Evolutionary conservation across 2,113 vertebrate species (phyloP), one percentile per base, ranked within the genome.

Genomic region (Tinamus guttatus): DNA sequence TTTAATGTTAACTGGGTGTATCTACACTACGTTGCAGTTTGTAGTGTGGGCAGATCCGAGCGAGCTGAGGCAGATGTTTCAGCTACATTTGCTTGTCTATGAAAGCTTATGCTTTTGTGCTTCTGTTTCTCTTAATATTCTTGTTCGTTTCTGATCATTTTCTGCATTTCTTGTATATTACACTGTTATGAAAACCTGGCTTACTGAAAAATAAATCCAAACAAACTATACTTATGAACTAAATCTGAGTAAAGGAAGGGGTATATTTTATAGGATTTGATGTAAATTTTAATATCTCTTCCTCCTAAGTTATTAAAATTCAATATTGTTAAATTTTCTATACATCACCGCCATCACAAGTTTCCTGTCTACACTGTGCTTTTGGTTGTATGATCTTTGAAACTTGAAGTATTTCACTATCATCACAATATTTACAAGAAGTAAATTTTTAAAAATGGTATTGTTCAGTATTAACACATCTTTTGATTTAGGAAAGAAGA

Each of bases 401-500:
- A 95, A 85, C 73, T 79, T 96, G 43, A 95, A 97, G 60, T 97
- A 79, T 87, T 93, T 96, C 97, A 98, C 97, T 95, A 40, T 97
- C 91, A 86, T 95, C 97, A 98, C 97, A 81, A 51, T 88, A 73
- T 96, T 94, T 96, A 87, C 36, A 91, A 96, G 54, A 71, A 65
- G 38, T 94, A 73, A 56, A 81, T 63, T 36, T 84, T 58, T 19
- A 6, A 64, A 84, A 77, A 63, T 43, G 38, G 5, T 60, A 1
- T 81, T 91, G 68, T 75, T 83, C 83, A 41, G 77, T 41, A 63
- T 90, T 98, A 98, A 98, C 93, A 64, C 38, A 7, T 93, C 34
- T 79, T 90, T 94, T 96, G 76, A 81, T 96, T 75, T 98, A 99
- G 99, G 99, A 99, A 99, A 99, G 98, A 99, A 99, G 99, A 98